Conservation (phyloP, 2,113 vertebrate genomes). For the Cyprinodon brontotheroides region DNA sequence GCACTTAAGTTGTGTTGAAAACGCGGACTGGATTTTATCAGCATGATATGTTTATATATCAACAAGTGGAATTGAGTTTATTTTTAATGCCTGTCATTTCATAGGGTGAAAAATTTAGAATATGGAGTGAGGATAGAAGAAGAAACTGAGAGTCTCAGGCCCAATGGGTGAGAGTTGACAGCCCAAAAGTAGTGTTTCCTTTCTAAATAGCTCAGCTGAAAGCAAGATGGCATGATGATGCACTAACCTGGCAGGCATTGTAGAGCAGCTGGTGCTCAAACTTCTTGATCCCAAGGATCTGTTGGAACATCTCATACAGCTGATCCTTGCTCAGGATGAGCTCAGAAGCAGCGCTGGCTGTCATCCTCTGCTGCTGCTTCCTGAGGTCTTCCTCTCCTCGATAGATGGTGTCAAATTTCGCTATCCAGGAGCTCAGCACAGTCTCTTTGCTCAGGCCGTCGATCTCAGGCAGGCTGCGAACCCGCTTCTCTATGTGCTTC, state of each 20-base stretch:
- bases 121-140: no score
- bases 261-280: constrained; percentile 98
- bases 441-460: constrained; percentile 99
- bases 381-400: constrained; percentile 95
- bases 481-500: constrained; percentile 98
- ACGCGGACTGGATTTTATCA: no score
- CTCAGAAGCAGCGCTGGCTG: constrained; percentile 93
- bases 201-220: no score
- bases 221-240: neutral
- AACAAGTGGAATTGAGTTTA: no score
- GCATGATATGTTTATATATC: no score
- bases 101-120: no score
- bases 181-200: no score
- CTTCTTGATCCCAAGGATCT: constrained; percentile 97
- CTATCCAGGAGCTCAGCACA: constrained; percentile 97
- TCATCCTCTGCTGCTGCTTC: constrained; percentile 96
- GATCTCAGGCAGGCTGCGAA: constrained; percentile 95
- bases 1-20: no score
- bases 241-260: constrained; percentile 95
- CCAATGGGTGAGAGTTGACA: neutral
- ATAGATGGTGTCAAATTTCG: constrained; percentile 98
- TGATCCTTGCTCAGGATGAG: constrained; percentile 99
- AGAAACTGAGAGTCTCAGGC: no score
- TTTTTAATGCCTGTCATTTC: no score
- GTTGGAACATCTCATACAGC: constrained; percentile 99